Conservation (phyloP, 2,113 vertebrate species). For the Elgaria multicarinata region DNA sequence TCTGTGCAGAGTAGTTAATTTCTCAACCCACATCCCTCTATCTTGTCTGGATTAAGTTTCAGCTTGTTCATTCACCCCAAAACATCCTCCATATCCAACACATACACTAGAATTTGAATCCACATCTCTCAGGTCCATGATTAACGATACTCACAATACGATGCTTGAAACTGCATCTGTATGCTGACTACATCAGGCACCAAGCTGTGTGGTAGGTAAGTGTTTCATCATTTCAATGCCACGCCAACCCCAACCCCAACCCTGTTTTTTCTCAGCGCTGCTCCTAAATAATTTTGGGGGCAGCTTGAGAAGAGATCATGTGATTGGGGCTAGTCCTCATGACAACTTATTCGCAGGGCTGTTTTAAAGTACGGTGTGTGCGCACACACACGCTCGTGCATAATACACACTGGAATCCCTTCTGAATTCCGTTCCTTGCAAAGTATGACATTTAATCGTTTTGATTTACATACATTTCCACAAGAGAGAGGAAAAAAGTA, state of each 20-base stretch:
- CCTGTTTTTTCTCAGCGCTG: too few species aligned
- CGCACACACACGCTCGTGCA: background rate
- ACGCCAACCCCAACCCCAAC: background rate
- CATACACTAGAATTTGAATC: background rate
- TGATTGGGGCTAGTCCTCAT: background rate
- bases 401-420: background rate
- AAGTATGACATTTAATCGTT: background rate
- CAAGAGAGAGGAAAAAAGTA: background rate
- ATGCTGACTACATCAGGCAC: background rate
- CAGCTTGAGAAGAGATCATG: background rate
- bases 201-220: background rate
- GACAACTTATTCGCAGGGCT: background rate
- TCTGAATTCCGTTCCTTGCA: background rate
- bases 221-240: background rate
- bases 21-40: too few species aligned
- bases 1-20: too few species aligned
- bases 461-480: conserved; percentile 24
- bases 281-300: background rate
- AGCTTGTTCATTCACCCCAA: too few species aligned
- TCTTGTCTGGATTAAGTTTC: too few species aligned
- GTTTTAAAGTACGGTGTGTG: background rate
- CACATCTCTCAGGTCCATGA: background rate
- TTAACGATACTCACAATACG: background rate
- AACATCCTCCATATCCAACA: too few species aligned
- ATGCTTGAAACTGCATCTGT: background rate